Percentiles rank a stretch among this genome's conserved stretches.
phyloP scores from a whole-genome alignment of 2,888 invertebrate genomes.

The Eilema sororculum region DNA sequence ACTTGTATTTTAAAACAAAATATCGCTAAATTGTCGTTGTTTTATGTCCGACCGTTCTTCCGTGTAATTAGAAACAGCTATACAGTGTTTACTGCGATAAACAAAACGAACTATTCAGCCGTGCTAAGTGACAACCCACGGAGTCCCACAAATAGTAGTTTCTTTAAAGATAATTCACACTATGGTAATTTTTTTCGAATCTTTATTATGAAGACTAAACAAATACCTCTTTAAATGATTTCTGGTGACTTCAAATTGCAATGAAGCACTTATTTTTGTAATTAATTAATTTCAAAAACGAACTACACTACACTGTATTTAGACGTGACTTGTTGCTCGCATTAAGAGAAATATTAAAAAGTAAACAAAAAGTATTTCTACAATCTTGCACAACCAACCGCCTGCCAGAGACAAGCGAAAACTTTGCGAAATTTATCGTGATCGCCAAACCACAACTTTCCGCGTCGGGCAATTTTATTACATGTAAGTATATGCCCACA shows the following conservation, averaged over 20 bases:
- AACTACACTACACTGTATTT: slow-evolving; percentile 27
- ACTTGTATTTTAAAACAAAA: slow-evolving; percentile 11
- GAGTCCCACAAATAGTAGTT: not conserved
- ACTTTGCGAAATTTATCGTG: slow-evolving; percentile 82
- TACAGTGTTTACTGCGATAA: slow-evolving; percentile 38
- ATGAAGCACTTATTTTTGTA: slow-evolving; percentile 16
- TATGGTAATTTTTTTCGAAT: not conserved
- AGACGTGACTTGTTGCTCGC: slow-evolving; percentile 56
- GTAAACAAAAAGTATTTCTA: slow-evolving; percentile 61
- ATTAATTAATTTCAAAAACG: not conserved
- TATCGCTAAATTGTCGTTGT: slow-evolving; percentile 8
- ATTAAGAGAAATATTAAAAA: slow-evolving; percentile 57
- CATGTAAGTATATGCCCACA: slow-evolving; percentile 53
- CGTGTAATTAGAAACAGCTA: slow-evolving; percentile 33
- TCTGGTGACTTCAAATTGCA: not conserved
- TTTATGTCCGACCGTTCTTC: slow-evolving; percentile 26
- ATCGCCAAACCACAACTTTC: slow-evolving; percentile 77
- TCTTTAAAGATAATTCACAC: not conserved
- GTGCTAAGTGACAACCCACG: slow-evolving; percentile 30
- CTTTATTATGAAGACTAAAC: not conserved
- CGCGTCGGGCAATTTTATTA: slow-evolving; percentile 70
- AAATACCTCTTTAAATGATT: no score
- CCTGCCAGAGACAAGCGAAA: slow-evolving; percentile 68
- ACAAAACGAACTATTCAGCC: slow-evolving; percentile 37
- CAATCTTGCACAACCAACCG: slow-evolving; percentile 70